Evolutionary conservation across 2,113 vertebrate species (phyloP), one percentile per base, ranked within the genome.

Genomic region (Collichthys lucidus): DNA sequence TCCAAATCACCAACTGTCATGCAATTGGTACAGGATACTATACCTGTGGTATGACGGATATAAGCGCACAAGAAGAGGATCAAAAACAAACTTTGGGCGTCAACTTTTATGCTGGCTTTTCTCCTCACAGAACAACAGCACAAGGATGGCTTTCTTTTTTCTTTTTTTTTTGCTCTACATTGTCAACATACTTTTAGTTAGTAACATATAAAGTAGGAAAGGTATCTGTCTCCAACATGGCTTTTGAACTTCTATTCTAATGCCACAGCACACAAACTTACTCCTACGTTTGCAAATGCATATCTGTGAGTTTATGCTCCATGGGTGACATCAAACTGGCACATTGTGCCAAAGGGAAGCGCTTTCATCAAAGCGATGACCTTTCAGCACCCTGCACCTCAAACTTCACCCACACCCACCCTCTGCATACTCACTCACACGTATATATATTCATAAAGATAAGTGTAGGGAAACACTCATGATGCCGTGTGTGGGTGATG

Each of bases 341-440:
- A 35, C 68, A 67, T 60, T 77, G 60, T 72, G 61, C 78, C 75
- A 49, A 71, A 74, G 74, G 69, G 53, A 75, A 72, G 59, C 42
- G 11, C 68, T 73, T 55, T 80, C 63, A 83, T 88, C 82, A 87
- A 68, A 82, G 84, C 71, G 26, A 53, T 86, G 87, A 92, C 87
- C 86, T 90, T 86, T 85, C 52, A 79, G 61, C 57, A 62, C 46
- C 50, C 35, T 46, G 40, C 22, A 0, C 47, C 31, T n/a, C 66
- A 65, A 47, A 71, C 59, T 24, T 59, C 64, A 65, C 64, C 35
- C n/a, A 57, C 11, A 26, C 31, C 70, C 71, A 42, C 19, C 49
- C n/a, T 40, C 11, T 14, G 26, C n/a, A 31, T 20, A 52, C 35
- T 17, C 42, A 47, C 70, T 3, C 15, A 84, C 52, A 40, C 47